A percentile compares a stretch with the other conserved stretches of the same genome.
Evolutionary conservation across 2,113 vertebrate species (phyloP).

Genomic region (Zosterops pallidus): DNA sequence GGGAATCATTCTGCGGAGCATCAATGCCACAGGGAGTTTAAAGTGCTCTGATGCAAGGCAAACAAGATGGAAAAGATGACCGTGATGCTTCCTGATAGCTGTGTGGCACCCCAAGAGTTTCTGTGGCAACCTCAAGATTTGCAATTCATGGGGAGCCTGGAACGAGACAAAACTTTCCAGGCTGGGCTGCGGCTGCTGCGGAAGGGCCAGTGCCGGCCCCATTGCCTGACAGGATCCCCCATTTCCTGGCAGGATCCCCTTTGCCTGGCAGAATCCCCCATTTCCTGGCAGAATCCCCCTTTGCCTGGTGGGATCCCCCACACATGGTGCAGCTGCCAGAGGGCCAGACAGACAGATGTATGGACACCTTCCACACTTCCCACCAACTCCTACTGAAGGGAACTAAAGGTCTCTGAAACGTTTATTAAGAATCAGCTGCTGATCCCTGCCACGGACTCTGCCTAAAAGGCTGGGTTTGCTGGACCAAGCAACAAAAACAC

Average conservation of each 20-base stretch:
- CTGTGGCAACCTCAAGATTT: constrained; percentile 68
- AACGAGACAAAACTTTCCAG: constrained; percentile 40
- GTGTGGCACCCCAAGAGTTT: constrained; percentile 58
- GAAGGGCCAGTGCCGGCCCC: not conserved
- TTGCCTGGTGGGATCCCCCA: not conserved
- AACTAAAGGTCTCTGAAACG: not conserved
- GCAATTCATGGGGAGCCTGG: constrained; percentile 60
- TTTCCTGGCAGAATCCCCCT: not conserved
- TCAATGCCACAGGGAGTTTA: constrained; percentile 43
- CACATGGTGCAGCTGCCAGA: not conserved
- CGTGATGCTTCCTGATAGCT: constrained; percentile 50
- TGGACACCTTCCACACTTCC: not conserved
- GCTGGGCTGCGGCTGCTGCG: constrained; percentile 37
- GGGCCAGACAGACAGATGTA: not conserved
- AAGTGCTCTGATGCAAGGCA: constrained; percentile 56
- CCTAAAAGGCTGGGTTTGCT: not conserved
- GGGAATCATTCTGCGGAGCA: constrained; percentile 40
- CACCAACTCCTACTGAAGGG: not conserved
- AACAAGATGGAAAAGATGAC: constrained; percentile 64
- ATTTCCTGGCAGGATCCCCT: no score
- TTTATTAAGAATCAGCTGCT: not conserved
- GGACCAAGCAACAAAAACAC: fast-evolving
- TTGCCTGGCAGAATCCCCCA: not conserved
- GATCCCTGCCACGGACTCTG: not conserved
- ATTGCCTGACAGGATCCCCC: not conserved